phyloP scores from a whole-genome alignment of 2,113 vertebrate genomes.

The Nycticebus coucang region DNA sequence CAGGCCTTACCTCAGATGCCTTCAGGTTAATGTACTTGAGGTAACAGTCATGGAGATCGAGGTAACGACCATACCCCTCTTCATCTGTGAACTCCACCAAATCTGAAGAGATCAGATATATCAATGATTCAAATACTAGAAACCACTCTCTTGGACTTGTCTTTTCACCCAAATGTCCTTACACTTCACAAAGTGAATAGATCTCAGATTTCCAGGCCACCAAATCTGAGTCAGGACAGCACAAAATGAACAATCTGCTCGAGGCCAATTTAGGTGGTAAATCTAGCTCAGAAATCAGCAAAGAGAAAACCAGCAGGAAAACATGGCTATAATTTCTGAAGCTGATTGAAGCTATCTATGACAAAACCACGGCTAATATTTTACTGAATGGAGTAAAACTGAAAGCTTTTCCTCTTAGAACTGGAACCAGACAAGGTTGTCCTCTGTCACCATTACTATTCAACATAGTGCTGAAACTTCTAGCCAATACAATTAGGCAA shows the following conservation, averaged over 20 bases:
- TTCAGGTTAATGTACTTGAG: conserved; percentile 99
- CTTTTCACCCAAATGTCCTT: neutral
- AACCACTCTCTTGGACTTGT: neutral
- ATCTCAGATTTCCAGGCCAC: neutral
- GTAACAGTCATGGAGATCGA: conserved; percentile 98
- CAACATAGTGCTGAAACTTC: too few relatives aligned
- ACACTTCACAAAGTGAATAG: neutral
- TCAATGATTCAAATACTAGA: neutral
- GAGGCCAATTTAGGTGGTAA: neutral
- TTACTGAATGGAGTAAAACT: too few relatives aligned
- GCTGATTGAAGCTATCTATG: too few relatives aligned
- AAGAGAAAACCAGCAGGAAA: neutral
- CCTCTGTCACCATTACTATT: too few relatives aligned
- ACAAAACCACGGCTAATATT: too few relatives aligned
- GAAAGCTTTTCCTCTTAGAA: too few relatives aligned
- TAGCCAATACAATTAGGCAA: too few relatives aligned
- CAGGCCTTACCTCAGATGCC: conserved; percentile 90
- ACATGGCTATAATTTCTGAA: neutral
- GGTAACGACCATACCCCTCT: conserved; percentile 96
- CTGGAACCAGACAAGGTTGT: too few relatives aligned
- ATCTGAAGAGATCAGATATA: conserved; percentile 83
- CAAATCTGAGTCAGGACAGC: neutral
- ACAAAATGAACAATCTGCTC: neutral
- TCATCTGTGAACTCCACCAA: conserved; percentile 98
- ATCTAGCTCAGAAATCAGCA: neutral